Conservation (phyloP, 2,113 vertebrate species). For the Tachuris rubrigastra region DNA sequence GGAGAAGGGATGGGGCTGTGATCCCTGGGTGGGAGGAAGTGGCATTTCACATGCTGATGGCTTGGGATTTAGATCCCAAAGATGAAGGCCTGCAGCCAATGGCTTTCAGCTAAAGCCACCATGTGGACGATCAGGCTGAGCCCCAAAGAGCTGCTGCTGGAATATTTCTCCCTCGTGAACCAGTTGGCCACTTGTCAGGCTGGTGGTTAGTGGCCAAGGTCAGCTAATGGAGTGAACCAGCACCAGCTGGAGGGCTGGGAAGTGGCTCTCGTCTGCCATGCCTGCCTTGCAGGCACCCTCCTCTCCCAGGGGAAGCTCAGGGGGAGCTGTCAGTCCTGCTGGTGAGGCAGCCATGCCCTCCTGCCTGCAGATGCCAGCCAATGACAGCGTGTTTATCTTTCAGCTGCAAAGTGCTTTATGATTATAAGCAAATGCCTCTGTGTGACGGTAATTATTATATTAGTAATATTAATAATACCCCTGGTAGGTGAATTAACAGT, state of each 20-base stretch:
- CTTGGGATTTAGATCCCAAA: not conserved
- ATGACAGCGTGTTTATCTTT: not conserved
- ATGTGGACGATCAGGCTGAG: not conserved
- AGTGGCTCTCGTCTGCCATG: not conserved
- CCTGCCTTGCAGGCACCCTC: not conserved
- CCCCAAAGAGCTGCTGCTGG: not conserved
- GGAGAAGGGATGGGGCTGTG: not conserved
- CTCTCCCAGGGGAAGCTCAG: not conserved
- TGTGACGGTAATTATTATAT: not conserved
- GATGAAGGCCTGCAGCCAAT: not conserved
- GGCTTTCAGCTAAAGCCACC: not conserved
- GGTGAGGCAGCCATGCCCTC: not conserved
- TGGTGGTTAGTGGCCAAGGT: not conserved
- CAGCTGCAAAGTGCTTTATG: not conserved
- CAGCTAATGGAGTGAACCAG: not conserved
- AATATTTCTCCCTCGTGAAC: not conserved
- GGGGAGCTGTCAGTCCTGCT: not conserved
- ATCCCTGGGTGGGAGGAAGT: constrained; percentile 13
- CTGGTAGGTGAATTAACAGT: not conserved
- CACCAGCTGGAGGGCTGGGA: not conserved
- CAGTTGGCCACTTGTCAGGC: constrained; percentile 20
- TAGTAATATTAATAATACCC: not conserved
- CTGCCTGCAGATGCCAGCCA: constrained; percentile 15
- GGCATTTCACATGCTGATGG: not conserved
- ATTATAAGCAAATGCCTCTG: not conserved